Evolutionary conservation across 2,797 vertebrate species (phyloP), one percentile per base, ranked within the genome.

Genomic region (Phoeniculus purpureus): DNA sequence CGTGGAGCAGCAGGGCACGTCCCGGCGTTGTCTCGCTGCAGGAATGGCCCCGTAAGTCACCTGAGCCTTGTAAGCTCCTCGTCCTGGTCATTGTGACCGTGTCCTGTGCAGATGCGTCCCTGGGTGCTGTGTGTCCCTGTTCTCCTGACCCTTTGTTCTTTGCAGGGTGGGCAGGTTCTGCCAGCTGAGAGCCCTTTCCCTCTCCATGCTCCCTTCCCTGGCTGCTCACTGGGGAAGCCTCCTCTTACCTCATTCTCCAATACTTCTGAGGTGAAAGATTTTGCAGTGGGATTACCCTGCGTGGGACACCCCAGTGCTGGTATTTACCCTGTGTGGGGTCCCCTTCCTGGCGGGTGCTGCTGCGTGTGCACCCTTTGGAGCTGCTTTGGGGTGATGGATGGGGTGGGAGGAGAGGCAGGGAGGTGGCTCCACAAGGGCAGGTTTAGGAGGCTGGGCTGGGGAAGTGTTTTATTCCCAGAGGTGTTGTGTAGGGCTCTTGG

Each of bases 221-320:
- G 59, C 56, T 91, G 77, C 70, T 61, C 43, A 47, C 77, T 12
- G 71, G 71, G 34, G 14, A 48, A 11, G 2, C 4, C 51, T 80
- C 26, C 21, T 17, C 54, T 47, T 26, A 15, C 12, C 62, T 29
- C 9, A 9, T 40, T 18, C 22, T 48, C 31, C 7, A 9, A 20
- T 9, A 2, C 5, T 75, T 64, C 3, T 12, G 20, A 34, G 51
- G 47, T 81, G 59, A 11, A 19, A 22, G 43, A 8, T 48, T 88
- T 88, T 66, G 27, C 74, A n/a, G 17, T 4, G 26, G 55, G 32
- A 3, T 51, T 50, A 32, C 51, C 43, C 61, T 43, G 34, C 5
- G 0, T 7, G 34, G 64, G 25, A 20, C 15, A 2, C 8, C n/a
- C 16, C 37, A 0, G 2, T 6, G n/a, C 2, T 72, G 73, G 25